These are phyloP conservation scores for Psittacara wagleri DNA, from an alignment of 2,113 vertebrate species.

Conservation along the genomic window DNA sequence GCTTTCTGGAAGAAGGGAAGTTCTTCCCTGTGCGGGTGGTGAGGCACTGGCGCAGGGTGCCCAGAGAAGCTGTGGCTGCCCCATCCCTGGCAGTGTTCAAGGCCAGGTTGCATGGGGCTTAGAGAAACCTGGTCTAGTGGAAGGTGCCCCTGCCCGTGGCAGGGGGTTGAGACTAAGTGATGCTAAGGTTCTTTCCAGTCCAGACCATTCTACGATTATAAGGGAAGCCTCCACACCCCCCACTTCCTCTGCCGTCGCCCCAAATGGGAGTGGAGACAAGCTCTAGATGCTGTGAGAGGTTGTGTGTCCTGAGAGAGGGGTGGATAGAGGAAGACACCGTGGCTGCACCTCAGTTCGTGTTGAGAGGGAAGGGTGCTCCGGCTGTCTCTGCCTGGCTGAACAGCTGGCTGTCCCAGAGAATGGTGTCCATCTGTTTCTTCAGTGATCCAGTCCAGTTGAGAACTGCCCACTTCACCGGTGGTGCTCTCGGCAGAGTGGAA, in stretches of 20 bases:
- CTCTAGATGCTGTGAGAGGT: no score
- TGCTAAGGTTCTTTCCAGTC: not conserved
- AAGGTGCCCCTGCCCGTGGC: not conserved
- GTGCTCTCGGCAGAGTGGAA: not conserved
- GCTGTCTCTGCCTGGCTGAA: no score
- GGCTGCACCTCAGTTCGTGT: not conserved
- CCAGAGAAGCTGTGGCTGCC: not conserved
- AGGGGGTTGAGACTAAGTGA: not conserved
- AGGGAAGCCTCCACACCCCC: not conserved
- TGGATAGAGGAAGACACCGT: not conserved
- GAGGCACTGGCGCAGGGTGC: not conserved
- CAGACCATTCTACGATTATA: not conserved
- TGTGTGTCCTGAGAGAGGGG: not conserved
- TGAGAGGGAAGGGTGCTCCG: no score
- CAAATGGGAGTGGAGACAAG: not conserved
- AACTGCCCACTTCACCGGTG: rapidly evolving
- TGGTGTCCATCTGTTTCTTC: not conserved
- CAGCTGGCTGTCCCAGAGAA: not conserved
- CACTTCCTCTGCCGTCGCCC: no score
- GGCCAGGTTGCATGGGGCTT: not conserved
- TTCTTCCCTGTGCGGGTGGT: not conserved
- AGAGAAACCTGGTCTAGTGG: rapidly evolving
- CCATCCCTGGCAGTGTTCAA: not conserved
- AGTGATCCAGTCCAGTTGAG: no score
- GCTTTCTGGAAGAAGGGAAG: no score